Evolutionary conservation across 2,797 vertebrate species (phyloP).

Genomic region (Malacoraja senta): DNA sequence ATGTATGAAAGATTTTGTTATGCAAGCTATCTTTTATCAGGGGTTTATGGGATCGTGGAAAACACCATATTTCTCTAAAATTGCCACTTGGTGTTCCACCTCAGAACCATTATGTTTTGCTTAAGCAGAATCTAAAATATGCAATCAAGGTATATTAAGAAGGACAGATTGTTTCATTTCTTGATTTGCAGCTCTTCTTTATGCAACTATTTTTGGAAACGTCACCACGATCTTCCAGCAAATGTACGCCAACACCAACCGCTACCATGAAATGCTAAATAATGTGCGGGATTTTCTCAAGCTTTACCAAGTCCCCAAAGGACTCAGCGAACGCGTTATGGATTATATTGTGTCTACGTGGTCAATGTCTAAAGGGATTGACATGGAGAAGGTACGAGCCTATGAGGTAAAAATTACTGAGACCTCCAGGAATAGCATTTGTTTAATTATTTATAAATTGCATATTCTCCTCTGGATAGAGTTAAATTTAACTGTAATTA

Average conservation of each 20-base stretch:
- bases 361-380: constrained; percentile 97
- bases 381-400: constrained; percentile 83
- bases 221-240: constrained; percentile 98
- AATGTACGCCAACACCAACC: constrained; percentile 97
- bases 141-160: neutral
- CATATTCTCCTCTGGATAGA: neutral
- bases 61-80: neutral
- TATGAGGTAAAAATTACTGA: constrained; percentile 36
- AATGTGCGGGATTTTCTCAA: constrained; percentile 92
- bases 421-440: neutral
- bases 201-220: constrained; percentile 96
- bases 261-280: constrained; percentile 95
- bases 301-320: constrained; percentile 93
- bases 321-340: constrained; percentile 93
- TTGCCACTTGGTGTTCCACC: neutral
- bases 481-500: neutral
- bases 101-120: neutral
- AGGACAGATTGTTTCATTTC: constrained; percentile 38
- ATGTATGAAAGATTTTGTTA: neutral
- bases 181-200: constrained; percentile 79
- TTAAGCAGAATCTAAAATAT: neutral
- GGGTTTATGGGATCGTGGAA: neutral
- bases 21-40: neutral
- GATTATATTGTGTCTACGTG: constrained; percentile 96
- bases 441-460: constrained; percentile 8